Base-by-base conservation (phyloP, 2,797 vertebrate genomes). In the Dicrostonyx torquatus region DNA sequence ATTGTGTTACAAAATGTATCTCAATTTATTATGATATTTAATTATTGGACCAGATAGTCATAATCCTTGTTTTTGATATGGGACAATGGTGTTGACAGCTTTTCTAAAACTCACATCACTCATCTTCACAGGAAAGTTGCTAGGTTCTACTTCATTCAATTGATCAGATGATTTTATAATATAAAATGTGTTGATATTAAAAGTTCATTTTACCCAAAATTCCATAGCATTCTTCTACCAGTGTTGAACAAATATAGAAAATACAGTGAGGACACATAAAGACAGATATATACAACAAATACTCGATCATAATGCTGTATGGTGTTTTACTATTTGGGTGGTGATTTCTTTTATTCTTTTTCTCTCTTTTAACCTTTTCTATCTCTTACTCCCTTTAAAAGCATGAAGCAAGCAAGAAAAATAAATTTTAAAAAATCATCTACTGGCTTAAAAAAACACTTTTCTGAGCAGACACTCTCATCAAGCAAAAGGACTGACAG, bases 401-500 rank as follows among this genome's bases (percentile, higher is more conserved):
- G 6, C 73, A 75, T 29, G 45, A 75, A 48, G 2, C 43, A 8
- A 64, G 17, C 31, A 26, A 45, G 15, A 43, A 4, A 24, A 58
- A 1, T 8, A 14, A 17, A 15, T 14, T 1, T 14, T 60, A 78
- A 17, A 6, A 15, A 62, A 10, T 40, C 20, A 1, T 70, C 22
- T 89, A 8, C 89, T 37, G 90, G 92, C 58, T 97, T 96, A 96
- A 97, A 80, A 87, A 96, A 55, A 40, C 37, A 75, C 34, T 72
- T 84, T 96, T 97, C 77, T 62, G 80, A 79, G 87, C 89, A 87
- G 96, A 97, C 94, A 96, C 34, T 75, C 90, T 98, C 0, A 4
- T 97, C 94, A 96, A 96, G 92, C 60, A 93, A 95, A 97, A 97
- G 98, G 96, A 98, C 95, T 97, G 96, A 97, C 50, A 97, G 93